Evolutionary conservation across 1,140 invertebrate genomes (phyloP).

Genomic region (Rhynchophorus ferrugineus): DNA sequence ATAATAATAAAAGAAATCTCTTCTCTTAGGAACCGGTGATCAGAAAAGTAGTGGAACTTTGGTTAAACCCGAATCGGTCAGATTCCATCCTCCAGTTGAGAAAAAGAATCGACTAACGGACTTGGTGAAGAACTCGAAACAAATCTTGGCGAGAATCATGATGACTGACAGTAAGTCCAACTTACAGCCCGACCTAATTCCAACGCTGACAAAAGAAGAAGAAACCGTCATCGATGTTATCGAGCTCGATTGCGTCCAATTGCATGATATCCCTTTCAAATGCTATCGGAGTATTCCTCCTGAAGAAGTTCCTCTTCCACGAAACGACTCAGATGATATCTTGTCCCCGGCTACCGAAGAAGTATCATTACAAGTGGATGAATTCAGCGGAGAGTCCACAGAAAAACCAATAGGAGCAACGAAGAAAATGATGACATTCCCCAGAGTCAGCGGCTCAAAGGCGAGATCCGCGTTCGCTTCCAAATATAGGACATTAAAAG

Average conservation of each 20-base stretch:
- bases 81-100: conserved; percentile 23
- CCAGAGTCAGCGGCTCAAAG: conserved; percentile 16
- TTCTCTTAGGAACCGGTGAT: conserved; percentile 16
- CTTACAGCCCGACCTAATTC: not conserved
- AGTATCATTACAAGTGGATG: conserved; percentile 13
- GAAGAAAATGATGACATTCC: conserved; percentile 26
- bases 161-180: conserved; percentile 16
- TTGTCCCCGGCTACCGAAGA: not conserved
- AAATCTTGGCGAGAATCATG: conserved; percentile 25
- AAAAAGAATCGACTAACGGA: conserved; percentile 31
- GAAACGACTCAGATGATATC: conserved; percentile 14
- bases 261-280: conserved; percentile 14
- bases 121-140: conserved; percentile 30
- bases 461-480: conserved; percentile 11
- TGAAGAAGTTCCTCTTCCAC: conserved; percentile 14
- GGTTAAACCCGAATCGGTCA: conserved; percentile 11
- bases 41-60: conserved; percentile 10
- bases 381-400: not conserved
- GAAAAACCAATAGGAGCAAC: not conserved
- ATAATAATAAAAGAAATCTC: too few relatives aligned
- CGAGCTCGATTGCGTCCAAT: conserved; percentile 17
- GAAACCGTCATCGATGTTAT: conserved; percentile 21
- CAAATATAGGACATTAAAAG: conserved; percentile 22
- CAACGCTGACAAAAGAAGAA: conserved; percentile 11
- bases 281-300: conserved; percentile 3